Conservation (phyloP, 92 coral and sea anemone genomes). For the Scolanthus callimorphus region DNA sequence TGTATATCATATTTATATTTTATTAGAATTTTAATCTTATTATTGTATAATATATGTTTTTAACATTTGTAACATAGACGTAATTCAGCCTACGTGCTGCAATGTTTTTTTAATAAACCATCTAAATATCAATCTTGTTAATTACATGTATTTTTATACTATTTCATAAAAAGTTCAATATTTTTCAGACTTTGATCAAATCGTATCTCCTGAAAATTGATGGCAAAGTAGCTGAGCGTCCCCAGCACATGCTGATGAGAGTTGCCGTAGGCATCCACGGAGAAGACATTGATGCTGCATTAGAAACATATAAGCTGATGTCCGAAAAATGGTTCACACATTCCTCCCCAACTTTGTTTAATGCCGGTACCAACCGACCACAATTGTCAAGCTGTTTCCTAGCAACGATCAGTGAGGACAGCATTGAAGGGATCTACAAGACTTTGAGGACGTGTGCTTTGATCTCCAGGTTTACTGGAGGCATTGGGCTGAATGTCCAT, state of each 20-base stretch:
- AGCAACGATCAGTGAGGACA: conserved; percentile 79
- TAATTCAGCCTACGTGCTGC: too few relatives aligned
- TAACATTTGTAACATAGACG: too few relatives aligned
- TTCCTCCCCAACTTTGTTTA: conserved; percentile 94
- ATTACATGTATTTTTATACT: too few relatives aligned
- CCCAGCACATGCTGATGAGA: conserved; percentile 97
- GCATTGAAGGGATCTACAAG: conserved; percentile 97
- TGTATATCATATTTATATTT: too few relatives aligned
- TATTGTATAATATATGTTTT: too few relatives aligned
- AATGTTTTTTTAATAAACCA: too few relatives aligned
- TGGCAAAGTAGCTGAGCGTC: conserved; percentile 93
- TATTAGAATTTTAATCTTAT: too few relatives aligned
- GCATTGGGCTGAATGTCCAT: conserved; percentile 92
- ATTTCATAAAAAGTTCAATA: too few relatives aligned
- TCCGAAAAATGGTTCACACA: conserved; percentile 96
- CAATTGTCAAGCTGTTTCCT: conserved; percentile 93
- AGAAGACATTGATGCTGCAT: conserved; percentile 82
- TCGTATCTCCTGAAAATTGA: conserved; percentile 83
- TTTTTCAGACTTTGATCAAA: conserved; percentile 80
- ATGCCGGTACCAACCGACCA: conserved; percentile 88
- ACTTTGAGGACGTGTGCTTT: conserved; percentile 88
- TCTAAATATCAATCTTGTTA: too few relatives aligned
- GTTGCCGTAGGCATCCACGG: conserved; percentile 93
- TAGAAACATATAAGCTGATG: conserved; percentile 84
- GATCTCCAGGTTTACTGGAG: conserved; percentile 92